These are phyloP conservation scores for Polyodon spathula DNA, from an alignment of 2,113 vertebrate species.

Conservation along the genomic window DNA sequence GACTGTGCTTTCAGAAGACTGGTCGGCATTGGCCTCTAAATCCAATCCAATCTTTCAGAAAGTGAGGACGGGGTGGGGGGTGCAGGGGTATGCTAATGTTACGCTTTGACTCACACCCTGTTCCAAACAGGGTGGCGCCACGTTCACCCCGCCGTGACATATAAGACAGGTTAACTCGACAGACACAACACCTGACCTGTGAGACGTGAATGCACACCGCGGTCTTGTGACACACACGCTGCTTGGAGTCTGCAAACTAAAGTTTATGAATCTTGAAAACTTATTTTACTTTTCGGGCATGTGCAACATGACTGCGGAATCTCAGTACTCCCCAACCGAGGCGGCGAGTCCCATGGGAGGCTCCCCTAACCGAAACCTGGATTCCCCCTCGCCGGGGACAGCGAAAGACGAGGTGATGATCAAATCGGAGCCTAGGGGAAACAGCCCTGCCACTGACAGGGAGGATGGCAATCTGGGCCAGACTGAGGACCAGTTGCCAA, in stretches of 20 bases:
- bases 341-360: slow-evolving; percentile 50
- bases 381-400: slow-evolving; percentile 49
- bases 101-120: too few species aligned
- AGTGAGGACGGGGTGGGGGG: too few species aligned
- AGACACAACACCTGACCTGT: too few species aligned
- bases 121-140: too few species aligned
- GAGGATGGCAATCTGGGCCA: slow-evolving; percentile 46
- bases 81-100: too few species aligned
- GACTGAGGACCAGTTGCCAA: slow-evolving; percentile 54
- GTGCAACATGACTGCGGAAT: slow-evolving; percentile 69
- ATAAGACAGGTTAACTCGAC: too few species aligned
- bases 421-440: slow-evolving; percentile 60
- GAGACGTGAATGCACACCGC: too few species aligned
- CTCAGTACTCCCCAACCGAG: slow-evolving; percentile 52
- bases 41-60: too few species aligned
- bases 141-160: too few species aligned
- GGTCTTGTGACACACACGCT: background rate
- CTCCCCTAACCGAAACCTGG: slow-evolving; percentile 54
- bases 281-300: slow-evolving; percentile 64
- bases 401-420: slow-evolving; percentile 49
- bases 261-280: slow-evolving; percentile 72
- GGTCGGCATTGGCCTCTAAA: too few species aligned
- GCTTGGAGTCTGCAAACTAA: background rate
- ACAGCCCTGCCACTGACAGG: slow-evolving; percentile 34
- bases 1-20: too few species aligned